Base-by-base conservation (phyloP, 1,140 invertebrate species). In the Idris sp. region DNA sequence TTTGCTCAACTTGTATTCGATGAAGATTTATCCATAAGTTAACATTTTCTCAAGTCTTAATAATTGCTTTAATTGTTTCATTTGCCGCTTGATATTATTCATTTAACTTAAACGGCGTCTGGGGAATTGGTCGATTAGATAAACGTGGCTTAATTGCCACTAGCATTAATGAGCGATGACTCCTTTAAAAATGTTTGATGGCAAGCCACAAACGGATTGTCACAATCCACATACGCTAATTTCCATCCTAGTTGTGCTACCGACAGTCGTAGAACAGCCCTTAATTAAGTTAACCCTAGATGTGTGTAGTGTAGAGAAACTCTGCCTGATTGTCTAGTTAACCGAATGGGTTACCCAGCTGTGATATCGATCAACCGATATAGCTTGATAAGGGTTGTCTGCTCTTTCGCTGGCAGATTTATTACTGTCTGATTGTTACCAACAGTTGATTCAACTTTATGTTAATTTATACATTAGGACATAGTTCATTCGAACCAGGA, bases 241-340 rank as follows among this genome's bases (percentile, higher is more conserved):
- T 67, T 76, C 28, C 54, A 72, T 61, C 49, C 56, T 44, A 72
- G 56, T 71, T 62, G 26, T 77, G 69, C 69, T 76, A 80, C 79
- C 73, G 78, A 72, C 81, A 81, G 73, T 81, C 78, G 81, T 82
- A 78, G 82, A 84, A 83, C 80, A 83, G 79, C 77, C 77, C 76
- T 81, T 84, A 84, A 84, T 84, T 84, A 84, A 84, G 81, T 84
- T 84, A 84, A 82, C 43, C 71, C 79, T 74, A 48, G 72, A 76
- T 78, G 69, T 80, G n/a, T n/a, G 76, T 76, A 77, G 79, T 81
- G 80, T 82, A 81, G 82, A 84, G 81, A 79, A 84, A 83, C 81
- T 83, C 82, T 76, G 64, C 74, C 79, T 83, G 83, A 83, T 84
- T 84, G 82, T 79, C 82, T 84, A 82, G 82, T 83, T 83, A 84